These are phyloP conservation scores for Metallyticus violacea DNA, from an alignment of 2,888 invertebrate genomes.

Conservation along the genomic window DNA sequence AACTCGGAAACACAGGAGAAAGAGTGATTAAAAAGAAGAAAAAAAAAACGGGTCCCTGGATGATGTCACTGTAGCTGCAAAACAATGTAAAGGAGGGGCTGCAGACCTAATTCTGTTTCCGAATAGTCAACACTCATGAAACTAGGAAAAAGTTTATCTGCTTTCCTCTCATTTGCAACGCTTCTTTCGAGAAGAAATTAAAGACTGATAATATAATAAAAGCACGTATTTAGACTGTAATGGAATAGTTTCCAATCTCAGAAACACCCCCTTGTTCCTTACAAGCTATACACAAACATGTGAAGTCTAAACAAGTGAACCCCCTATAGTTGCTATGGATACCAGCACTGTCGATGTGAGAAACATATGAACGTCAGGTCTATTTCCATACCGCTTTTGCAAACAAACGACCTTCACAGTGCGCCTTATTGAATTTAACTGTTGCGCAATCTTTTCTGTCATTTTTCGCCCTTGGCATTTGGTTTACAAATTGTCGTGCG, in stretches of 20 bases:
- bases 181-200: no score
- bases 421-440: no score
- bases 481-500: not conserved
- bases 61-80: not conserved
- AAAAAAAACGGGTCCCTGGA: no score
- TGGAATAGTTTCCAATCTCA: no score
- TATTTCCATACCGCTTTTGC: not conserved
- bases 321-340: not conserved
- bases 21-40: not conserved
- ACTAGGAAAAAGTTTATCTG: not conserved
- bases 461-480: not conserved
- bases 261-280: no score
- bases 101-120: not conserved
- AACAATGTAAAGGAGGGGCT: not conserved
- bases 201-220: no score
- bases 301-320: no score
- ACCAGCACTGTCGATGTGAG: not conserved
- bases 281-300: no score
- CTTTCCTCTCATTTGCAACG: not conserved
- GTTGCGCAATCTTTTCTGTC: not conserved
- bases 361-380: not conserved
- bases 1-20: no score
- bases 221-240: no score
- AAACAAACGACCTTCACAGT: not conserved
- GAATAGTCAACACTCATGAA: no score